Percentiles rank a stretch among this genome's conserved stretches.
phyloP scores from a whole-genome alignment of 1,140 invertebrate genomes.

The Spodoptera litura region DNA sequence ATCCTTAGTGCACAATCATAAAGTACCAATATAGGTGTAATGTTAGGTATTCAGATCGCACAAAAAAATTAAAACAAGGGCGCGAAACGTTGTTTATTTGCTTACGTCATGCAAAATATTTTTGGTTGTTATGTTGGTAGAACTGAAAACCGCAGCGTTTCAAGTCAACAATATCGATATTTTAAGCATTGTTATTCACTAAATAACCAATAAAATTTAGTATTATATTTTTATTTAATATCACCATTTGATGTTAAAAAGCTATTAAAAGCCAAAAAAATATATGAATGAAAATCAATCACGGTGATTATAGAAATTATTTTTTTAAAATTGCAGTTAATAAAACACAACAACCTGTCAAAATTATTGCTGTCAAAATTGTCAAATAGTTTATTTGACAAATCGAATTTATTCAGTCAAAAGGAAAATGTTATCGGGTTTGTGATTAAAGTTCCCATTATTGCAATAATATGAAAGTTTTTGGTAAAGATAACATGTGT shows the following conservation, averaged over 20 bases:
- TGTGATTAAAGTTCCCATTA: conserved; percentile 37
- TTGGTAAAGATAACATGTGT: conserved; percentile 70
- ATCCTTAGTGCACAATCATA: too few relatives aligned
- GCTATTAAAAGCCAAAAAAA: too few relatives aligned
- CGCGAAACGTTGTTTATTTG: background rate
- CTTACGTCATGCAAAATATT: background rate
- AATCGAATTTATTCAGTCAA: conserved; percentile 45
- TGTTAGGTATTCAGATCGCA: too few relatives aligned
- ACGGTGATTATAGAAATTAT: background rate
- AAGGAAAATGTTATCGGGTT: conserved; percentile 53
- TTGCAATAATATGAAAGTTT: conserved; percentile 53
- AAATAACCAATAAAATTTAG: background rate
- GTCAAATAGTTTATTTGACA: conserved; percentile 39
- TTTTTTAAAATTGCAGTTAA: background rate
- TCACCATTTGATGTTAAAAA: background rate
- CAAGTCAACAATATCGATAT: background rate
- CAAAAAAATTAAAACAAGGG: too few relatives aligned
- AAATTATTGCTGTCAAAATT: conserved; percentile 21
- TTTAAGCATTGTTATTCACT: background rate
- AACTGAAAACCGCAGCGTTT: background rate
- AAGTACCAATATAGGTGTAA: too few relatives aligned
- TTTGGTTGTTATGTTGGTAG: background rate
- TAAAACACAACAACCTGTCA: background rate
- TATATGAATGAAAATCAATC: background rate
- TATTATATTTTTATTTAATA: background rate